Conservation (phyloP, 1,140 invertebrate genomes). For the Drosophila busckii region DNA sequence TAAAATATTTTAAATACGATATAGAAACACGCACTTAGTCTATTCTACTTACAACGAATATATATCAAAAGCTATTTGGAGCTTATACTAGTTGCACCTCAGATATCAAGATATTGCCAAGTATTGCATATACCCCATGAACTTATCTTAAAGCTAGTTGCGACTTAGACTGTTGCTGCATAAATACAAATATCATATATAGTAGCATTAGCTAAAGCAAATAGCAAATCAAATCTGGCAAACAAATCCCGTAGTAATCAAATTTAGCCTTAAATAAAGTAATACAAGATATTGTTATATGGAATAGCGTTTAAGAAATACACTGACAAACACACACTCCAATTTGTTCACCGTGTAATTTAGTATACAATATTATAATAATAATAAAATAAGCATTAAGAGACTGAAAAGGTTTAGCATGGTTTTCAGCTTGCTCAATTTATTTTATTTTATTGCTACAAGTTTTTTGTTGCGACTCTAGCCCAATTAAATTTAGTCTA, state of each 20-base stretch:
- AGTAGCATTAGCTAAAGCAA: too few relatives aligned
- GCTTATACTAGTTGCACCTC: too few relatives aligned
- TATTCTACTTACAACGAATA: slow-evolving; percentile 49
- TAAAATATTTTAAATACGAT: slow-evolving; percentile 22
- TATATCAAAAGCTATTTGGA: slow-evolving; percentile 37
- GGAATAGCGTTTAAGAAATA: slow-evolving; percentile 61
- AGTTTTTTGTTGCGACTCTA: too few relatives aligned
- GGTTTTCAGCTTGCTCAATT: too few relatives aligned
- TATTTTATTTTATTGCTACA: too few relatives aligned
- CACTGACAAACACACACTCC: slow-evolving; percentile 30
- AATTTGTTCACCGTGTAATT: slow-evolving; percentile 48
- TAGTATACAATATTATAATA: slow-evolving; percentile 67
- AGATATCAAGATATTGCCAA: slow-evolving; percentile 11
- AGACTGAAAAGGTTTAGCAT: slow-evolving; percentile 55
- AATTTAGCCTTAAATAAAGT: slow-evolving; percentile 61
- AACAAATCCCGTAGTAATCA: slow-evolving; percentile 60
- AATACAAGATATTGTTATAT: slow-evolving; percentile 35
- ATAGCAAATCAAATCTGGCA: slow-evolving; percentile 33
- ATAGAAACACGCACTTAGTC: slow-evolving; percentile 9
- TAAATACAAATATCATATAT: too few relatives aligned
- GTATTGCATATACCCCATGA: too few relatives aligned
- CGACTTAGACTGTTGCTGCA: too few relatives aligned
- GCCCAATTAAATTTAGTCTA: too few relatives aligned
- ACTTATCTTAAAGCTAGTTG: too few relatives aligned
- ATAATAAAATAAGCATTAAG: slow-evolving; percentile 73